Base-by-base conservation (phyloP, 1,140 invertebrate species). In the Goniozus legneri region DNA sequence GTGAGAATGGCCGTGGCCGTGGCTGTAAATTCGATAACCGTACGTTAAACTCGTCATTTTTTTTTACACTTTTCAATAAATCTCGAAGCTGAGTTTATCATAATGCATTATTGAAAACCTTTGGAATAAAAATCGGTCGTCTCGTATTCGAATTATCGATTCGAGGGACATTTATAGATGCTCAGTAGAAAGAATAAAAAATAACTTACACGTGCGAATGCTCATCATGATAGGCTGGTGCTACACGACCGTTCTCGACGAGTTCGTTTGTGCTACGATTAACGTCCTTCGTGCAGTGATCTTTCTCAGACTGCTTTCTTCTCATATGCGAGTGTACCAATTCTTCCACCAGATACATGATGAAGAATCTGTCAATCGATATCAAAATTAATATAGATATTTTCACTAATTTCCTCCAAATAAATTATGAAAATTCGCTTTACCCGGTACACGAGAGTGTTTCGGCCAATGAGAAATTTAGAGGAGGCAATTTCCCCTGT, bases 331-430 rank as follows among this genome's bases (percentile, higher is more conserved):
- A 62, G 56, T 92, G 88, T 2, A 92, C 87, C 12, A 86, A 64
- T 65, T 92, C 90, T 62, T 94, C 91, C 1, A 92, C 80, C 13
- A 92, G 73, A 60, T 89, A 92, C 79, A 94, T 89, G 4, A 87
- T 73, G 66, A 92, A 92, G 69, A 94, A 93, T 8, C 91, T 83
- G 24, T 41, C 19, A 2, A 10, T 24, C 21, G 14, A 8, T 13
- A 33, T 20, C 3, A 34, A 15, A 18, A 22, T 40, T 10, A 40
- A 21, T 2, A 18, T 36, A 13, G 22, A 35, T 16, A 31, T 22
- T 18, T 6, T 15, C 15, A 34, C 12, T 8, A 8, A 37, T 12
- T 16, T 16, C 10, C n/a, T 38, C 19, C 8, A n/a, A 14, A 12
- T 35, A 33, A 20, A 38, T 13, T 41, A 47, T 37, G 21, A 50